Conservation (phyloP, 2,888 invertebrate genomes). For the Apodemia mormo region DNA sequence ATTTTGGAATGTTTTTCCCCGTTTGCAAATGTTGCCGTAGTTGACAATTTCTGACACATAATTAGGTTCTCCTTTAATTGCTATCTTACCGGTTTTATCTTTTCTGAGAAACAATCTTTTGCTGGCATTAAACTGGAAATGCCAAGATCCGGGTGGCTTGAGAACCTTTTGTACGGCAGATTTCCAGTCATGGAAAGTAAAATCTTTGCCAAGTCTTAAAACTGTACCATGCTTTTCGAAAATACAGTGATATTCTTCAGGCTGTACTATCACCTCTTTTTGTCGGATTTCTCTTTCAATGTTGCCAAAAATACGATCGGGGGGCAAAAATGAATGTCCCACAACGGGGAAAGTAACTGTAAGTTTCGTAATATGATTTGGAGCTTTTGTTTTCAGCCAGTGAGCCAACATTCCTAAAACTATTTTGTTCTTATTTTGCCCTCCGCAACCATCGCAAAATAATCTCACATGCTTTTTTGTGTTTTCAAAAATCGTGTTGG, state of each 20-base stretch:
- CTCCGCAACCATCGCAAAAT: slow-evolving; percentile 5
- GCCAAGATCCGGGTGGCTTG: slow-evolving; percentile 14
- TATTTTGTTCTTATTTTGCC: slow-evolving; percentile 11
- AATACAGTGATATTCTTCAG: neutral
- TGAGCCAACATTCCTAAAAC: slow-evolving; percentile 1
- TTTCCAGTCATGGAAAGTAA: slow-evolving; percentile 15
- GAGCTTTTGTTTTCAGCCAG: slow-evolving; percentile 2
- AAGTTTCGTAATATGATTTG: neutral
- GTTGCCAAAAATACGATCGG: slow-evolving; percentile 8
- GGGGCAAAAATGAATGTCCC: slow-evolving; percentile 5
- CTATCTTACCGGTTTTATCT: neutral
- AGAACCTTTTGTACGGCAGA: neutral
- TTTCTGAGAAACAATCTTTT: slow-evolving; percentile 15
- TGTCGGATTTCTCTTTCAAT: neutral
- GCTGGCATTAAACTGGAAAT: neutral
- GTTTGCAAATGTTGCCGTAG: too few relatives aligned
- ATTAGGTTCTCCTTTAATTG: slow-evolving; percentile 10
- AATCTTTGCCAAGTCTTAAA: neutral
- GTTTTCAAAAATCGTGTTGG: neutral
- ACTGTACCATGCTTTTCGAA: slow-evolving; percentile 9
- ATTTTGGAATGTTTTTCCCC: too few relatives aligned
- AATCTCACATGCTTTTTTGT: slow-evolving; percentile 1
- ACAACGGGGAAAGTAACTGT: slow-evolving; percentile 8
- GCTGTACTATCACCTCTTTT: slow-evolving; percentile 1
- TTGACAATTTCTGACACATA: slow-evolving; percentile 10